phyloP scores from a whole-genome alignment of 2,113 vertebrate species.

The Aspiorhynchus laticeps region DNA sequence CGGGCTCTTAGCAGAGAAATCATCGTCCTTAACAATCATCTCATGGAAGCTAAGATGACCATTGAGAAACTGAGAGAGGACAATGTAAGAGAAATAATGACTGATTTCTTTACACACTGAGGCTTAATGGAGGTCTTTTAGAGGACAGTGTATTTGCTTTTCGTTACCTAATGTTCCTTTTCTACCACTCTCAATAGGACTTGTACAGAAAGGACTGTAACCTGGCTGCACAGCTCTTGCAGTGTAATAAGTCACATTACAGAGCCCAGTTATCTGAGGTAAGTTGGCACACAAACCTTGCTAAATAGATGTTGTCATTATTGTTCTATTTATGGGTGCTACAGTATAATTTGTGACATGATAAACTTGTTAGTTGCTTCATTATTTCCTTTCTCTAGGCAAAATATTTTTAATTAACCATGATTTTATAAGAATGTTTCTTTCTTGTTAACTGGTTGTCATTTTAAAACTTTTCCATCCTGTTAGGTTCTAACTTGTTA shows the following conservation, averaged over 20 bases:
- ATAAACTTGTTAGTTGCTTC: too few species aligned
- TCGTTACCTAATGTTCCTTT: neutral
- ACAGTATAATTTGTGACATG: too few species aligned
- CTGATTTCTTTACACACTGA: neutral
- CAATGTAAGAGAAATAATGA: conserved; percentile 82
- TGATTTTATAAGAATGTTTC: too few species aligned
- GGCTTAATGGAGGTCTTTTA: neutral
- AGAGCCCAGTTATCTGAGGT: conserved; percentile 93
- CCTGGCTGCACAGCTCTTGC: conserved; percentile 94
- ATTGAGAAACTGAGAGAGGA: conserved; percentile 95
- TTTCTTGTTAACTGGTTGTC: too few species aligned
- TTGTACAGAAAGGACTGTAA: conserved; percentile 97
- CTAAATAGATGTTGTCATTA: neutral
- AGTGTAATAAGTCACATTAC: conserved; percentile 93
- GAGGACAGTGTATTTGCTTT: neutral
- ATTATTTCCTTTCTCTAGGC: too few species aligned
- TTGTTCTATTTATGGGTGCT: too few species aligned
- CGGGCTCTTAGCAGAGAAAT: conserved; percentile 94
- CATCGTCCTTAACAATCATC: conserved; percentile 94
- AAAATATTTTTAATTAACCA: too few species aligned
- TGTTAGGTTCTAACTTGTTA: too few species aligned
- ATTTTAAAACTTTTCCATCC: too few species aligned
- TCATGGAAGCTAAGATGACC: conserved; percentile 97
- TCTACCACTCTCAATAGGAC: conserved; percentile 74
- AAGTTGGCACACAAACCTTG: conserved; percentile 26